Percentiles rank a stretch among this genome's conserved stretches.
phyloP scores from a whole-genome alignment of 2,888 invertebrate genomes.

The Oscheius myriophilus region DNA sequence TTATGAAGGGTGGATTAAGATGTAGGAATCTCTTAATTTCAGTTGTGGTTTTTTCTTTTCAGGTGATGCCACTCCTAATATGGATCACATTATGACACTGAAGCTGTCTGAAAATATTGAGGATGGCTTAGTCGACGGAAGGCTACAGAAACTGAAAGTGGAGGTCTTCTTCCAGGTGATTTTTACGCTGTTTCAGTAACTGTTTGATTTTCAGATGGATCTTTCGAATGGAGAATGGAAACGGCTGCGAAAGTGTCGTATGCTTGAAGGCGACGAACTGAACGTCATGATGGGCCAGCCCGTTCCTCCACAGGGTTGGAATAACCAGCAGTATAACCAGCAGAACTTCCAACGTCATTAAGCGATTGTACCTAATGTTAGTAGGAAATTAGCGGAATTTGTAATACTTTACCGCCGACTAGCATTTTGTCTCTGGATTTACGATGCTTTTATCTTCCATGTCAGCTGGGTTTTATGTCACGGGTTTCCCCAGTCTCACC shows the following conservation, averaged over 20 bases:
- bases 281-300: background rate
- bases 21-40: constrained; percentile 30
- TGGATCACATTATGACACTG: constrained; percentile 94
- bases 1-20: constrained; percentile 97
- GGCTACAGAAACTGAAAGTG: constrained; percentile 81
- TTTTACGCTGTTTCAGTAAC: background rate
- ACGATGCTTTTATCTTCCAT: too few species aligned
- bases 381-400: too few species aligned
- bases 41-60: background rate
- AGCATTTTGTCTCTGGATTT: too few species aligned
- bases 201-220: constrained; percentile 84
- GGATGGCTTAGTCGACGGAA: constrained; percentile 87
- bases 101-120: constrained; percentile 91
- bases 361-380: too few species aligned
- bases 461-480: too few species aligned
- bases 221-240: constrained; percentile 98
- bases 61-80: constrained; percentile 87
- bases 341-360: background rate
- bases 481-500: too few species aligned
- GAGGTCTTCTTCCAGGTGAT: constrained; percentile 84
- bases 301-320: too few species aligned
- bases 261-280: constrained; percentile 11
- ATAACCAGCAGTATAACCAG: constrained; percentile 10
- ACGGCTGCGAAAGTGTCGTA: constrained; percentile 60
- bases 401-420: too few species aligned